Evolutionary conservation across 2,888 invertebrate species (phyloP).

Genomic region (Daptonema setosum): DNA sequence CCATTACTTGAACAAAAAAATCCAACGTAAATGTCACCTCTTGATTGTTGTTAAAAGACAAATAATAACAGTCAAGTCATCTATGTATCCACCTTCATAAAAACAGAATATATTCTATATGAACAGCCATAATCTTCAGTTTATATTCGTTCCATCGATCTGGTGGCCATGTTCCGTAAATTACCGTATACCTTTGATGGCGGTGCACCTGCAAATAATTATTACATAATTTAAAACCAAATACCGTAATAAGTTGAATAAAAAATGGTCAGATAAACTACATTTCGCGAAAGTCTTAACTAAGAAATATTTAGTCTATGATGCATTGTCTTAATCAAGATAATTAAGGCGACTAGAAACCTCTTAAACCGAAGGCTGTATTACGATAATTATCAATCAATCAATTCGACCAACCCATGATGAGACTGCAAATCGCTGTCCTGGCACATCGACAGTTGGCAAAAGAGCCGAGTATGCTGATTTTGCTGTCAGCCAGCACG

Average conservation of each 20-base stretch:
- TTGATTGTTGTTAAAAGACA: too few species aligned
- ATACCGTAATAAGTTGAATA: neutral
- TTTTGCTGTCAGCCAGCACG: slow-evolving; percentile 80
- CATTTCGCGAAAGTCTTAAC: too few species aligned
- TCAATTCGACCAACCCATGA: slow-evolving; percentile 43
- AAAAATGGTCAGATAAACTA: too few species aligned
- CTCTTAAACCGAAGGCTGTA: too few species aligned
- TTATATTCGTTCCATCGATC: slow-evolving; percentile 59
- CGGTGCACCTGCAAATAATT: slow-evolving; percentile 45
- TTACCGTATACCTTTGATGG: slow-evolving; percentile 95
- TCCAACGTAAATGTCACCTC: too few species aligned
- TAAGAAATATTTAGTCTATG: neutral
- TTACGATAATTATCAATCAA: neutral
- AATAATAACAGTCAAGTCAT: too few species aligned
- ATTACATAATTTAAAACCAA: neutral
- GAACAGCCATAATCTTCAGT: too few species aligned
- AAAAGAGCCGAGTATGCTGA: slow-evolving; percentile 87
- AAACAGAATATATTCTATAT: too few species aligned
- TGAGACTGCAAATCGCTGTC: slow-evolving; percentile 79
- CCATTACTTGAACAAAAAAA: too few species aligned
- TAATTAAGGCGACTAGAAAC: too few species aligned
- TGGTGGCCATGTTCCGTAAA: slow-evolving; percentile 57
- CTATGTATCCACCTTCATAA: too few species aligned
- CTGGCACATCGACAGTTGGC: slow-evolving; percentile 85
- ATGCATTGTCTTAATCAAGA: neutral